phyloP scores from a whole-genome alignment of 2,888 invertebrate genomes.

The Digitonthophagus gazella region DNA sequence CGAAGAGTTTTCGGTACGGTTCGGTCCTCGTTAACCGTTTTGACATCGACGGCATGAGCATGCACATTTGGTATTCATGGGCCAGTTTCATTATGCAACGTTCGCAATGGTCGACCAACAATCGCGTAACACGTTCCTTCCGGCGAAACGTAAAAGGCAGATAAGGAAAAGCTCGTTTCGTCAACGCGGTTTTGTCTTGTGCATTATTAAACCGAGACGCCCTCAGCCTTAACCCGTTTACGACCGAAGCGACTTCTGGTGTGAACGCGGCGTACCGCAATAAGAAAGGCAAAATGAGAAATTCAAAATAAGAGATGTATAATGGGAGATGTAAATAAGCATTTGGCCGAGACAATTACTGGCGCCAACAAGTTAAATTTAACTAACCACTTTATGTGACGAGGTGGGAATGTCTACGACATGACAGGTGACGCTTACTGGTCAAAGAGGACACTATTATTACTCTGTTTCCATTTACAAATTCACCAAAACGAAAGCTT shows the following conservation, averaged over 20 bases:
- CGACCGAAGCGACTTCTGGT: neutral
- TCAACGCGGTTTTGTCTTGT: neutral
- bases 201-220: neutral
- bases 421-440: neutral
- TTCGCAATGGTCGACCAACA: neutral
- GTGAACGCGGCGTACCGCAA: neutral
- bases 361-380: neutral
- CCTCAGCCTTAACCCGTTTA: neutral
- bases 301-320: no score
- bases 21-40: neutral
- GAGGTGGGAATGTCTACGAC: no score
- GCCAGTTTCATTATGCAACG: neutral
- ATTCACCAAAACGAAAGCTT: neutral
- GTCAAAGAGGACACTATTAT: neutral
- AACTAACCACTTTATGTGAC: neutral
- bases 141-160: neutral
- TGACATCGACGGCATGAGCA: neutral
- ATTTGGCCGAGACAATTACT: neutral
- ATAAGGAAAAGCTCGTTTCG: neutral
- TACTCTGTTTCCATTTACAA: neutral
- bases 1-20: neutral
- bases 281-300: neutral
- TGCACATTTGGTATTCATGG: neutral
- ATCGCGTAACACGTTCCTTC: neutral
- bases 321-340: no score